These are phyloP conservation scores for Scytalopus superciliaris DNA, from an alignment of 2,113 vertebrate species.

Conservation along the genomic window DNA sequence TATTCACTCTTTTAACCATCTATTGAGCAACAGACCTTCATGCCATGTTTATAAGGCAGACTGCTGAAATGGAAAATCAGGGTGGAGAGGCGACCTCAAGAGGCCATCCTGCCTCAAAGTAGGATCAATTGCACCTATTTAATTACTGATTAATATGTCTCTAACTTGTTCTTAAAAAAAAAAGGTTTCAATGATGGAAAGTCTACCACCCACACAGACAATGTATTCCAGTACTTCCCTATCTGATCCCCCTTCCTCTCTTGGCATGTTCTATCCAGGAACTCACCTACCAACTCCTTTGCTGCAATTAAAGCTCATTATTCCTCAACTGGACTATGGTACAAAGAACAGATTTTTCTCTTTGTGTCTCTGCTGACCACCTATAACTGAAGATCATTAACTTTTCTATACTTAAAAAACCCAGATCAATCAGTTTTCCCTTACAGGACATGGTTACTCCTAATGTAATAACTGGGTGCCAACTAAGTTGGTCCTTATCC, in stretches of 20 bases:
- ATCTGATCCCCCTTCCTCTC: background rate
- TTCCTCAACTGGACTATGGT: background rate
- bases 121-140: background rate
- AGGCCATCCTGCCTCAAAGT: background rate
- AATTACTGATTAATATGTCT: slow-evolving; percentile 28
- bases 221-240: background rate
- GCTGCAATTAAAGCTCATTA: background rate
- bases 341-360: background rate
- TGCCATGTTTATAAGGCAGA: slow-evolving; percentile 32
- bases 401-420: background rate
- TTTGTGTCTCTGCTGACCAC: background rate
- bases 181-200: background rate
- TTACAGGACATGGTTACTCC: background rate
- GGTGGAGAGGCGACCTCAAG: background rate
- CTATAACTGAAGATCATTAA: background rate
- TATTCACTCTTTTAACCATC: slow-evolving; percentile 24
- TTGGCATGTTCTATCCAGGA: background rate
- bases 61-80: slow-evolving; percentile 50
- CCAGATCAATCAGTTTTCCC: background rate
- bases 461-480: background rate
- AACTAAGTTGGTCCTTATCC: background rate
- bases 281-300: background rate
- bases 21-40: slow-evolving; percentile 18
- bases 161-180: slow-evolving; percentile 1
- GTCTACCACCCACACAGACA: background rate